Evolutionary conservation across 2,113 vertebrate species (phyloP), one percentile per base, ranked within the genome.

Genomic region (Sylvia atricapilla): DNA sequence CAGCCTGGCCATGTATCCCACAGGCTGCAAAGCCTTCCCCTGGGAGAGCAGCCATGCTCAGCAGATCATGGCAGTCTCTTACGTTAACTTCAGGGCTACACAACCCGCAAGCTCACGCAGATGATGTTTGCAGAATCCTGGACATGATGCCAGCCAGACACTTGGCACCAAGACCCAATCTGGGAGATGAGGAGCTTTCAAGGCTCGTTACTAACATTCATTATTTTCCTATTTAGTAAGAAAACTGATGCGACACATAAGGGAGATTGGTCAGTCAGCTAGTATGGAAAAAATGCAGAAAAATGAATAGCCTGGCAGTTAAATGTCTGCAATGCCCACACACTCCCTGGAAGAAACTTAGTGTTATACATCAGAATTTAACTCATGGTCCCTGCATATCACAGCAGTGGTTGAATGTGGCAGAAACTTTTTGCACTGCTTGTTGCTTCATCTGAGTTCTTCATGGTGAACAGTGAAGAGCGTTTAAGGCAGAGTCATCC

Each of bases 201-300:
- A 96, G 84, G 73, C 84, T 95, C 82, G 53, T 90, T 95, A 44
- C 35, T 87, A 66, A 56, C 73, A 50, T 79, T 90, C 66, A 83
- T 94, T 94, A 93, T 95, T 93, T 95, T 96, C 5, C 2, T 79
- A 60, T 93, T 94, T 95, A 96, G 86, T 96, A 95, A 78, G 84
- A 89, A 91, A 95, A 95, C 50, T 74, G 62, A 94, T 1, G 2
- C 0, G 1, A 79, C 84, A 88, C 76, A 46, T 85, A 60, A 52
- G 58, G 68, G 68, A 95, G 80, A 74, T 55, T 69, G 88, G 93
- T 94, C 91, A 84, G 77, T 72, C 68, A 91, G 81, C 35, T 88
- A 82, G 68, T 12, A 84, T 94, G 93, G 93, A 95, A 96, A 96
- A 62, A 96, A 74, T 9, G 62, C 63, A 89, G 84, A 72, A 84